Conservation (phyloP, 2,888 invertebrate genomes). For the Linyphia triangularis region DNA sequence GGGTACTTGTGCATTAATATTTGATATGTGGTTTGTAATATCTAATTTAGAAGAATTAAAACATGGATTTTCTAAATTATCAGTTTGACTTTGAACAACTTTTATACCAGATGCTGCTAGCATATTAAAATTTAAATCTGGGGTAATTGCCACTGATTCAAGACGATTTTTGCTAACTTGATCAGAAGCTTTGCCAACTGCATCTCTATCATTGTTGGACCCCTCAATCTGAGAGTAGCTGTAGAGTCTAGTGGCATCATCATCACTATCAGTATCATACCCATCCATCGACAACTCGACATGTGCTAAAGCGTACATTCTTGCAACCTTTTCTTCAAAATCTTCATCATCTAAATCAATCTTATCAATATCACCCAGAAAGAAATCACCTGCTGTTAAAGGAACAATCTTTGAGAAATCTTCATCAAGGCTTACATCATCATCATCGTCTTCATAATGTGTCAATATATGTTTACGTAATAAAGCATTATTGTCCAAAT, state of each 20-base stretch:
- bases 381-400: neutral
- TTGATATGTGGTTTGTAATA: neutral
- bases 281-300: neutral
- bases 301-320: neutral
- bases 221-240: neutral
- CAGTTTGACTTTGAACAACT: neutral
- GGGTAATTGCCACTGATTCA: neutral
- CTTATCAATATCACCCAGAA: conserved; percentile 1
- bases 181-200: neutral
- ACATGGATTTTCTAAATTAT: neutral
- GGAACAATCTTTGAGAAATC: neutral
- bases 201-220: neutral
- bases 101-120: neutral
- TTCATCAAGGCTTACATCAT: conserved; percentile 7
- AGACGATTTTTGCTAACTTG: neutral
- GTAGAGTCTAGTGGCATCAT: conserved; percentile 21
- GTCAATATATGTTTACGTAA: conserved; percentile 31
- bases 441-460: conserved; percentile 26
- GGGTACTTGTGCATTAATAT: neutral
- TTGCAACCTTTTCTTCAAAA: conserved; percentile 28
- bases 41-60: neutral
- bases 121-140: neutral
- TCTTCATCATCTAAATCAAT: neutral
- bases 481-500: conserved; percentile 21
- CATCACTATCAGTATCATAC: neutral